A percentile compares a stretch with the other conserved stretches of the same genome.
phyloP scores from a whole-genome alignment of 1,140 invertebrate genomes.

The Drosophila simulans region DNA sequence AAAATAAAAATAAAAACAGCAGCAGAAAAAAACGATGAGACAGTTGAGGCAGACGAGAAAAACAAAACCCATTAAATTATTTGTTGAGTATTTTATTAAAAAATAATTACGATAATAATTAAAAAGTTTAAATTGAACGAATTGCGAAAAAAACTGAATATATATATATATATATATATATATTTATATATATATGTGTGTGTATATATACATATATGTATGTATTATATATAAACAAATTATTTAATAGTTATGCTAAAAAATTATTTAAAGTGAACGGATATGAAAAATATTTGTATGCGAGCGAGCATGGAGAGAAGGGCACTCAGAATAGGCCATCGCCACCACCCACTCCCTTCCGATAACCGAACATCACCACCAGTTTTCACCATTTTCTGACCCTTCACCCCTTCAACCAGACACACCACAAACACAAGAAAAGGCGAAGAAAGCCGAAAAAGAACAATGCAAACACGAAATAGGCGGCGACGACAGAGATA shows the following conservation, averaged over 20 bases:
- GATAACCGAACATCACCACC: conserved; percentile 2
- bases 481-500: conserved; percentile 4
- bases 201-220: conserved; percentile 41
- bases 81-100: conserved; percentile 82
- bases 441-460: conserved; percentile 4
- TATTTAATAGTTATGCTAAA: conserved; percentile 77
- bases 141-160: conserved; percentile 37
- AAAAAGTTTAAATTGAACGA: conserved; percentile 62
- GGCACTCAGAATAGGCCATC: conserved; percentile 19
- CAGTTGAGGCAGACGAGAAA: conserved; percentile 24
- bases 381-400: neutral
- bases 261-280: conserved; percentile 60
- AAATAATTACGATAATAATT: conserved; percentile 62
- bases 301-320: conserved; percentile 10
- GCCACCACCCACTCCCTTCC: conserved; percentile 5
- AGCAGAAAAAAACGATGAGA: conserved; percentile 15
- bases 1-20: conserved; percentile 1
- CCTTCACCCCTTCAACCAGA: conserved; percentile 1
- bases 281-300: conserved; percentile 35
- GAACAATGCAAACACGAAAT: conserved; percentile 6
- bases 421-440: neutral
- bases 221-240: conserved; percentile 57
- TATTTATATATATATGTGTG: conserved; percentile 33
- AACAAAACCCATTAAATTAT: conserved; percentile 62
- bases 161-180: conserved; percentile 33